These are phyloP conservation scores for Oxystoma pomonae DNA, from an alignment of 2,888 invertebrate species.

Conservation along the genomic window DNA sequence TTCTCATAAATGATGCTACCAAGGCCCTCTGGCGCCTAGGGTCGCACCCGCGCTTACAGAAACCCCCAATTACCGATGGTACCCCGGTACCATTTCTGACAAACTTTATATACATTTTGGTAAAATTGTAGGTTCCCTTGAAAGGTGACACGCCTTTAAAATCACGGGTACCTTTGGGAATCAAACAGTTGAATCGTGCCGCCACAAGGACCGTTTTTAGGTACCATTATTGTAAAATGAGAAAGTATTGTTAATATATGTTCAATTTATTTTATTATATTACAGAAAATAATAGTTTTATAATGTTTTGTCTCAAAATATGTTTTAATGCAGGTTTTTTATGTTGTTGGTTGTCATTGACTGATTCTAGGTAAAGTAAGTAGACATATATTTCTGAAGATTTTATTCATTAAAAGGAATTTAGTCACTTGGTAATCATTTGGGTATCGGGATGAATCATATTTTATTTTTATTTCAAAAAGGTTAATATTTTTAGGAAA, in stretches of 20 bases:
- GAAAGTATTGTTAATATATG: too few species aligned
- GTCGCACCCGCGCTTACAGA: constrained; percentile 35
- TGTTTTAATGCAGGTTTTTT: too few species aligned
- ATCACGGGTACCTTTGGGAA: constrained; percentile 12
- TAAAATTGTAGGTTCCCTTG: constrained; percentile 38
- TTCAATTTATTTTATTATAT: too few species aligned
- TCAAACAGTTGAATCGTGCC: constrained; percentile 5
- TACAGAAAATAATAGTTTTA: too few species aligned
- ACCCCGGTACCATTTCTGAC: constrained; percentile 29
- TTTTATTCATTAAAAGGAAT: too few species aligned
- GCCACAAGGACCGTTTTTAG: background rate
- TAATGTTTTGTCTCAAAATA: too few species aligned
- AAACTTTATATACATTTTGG: constrained; percentile 41
- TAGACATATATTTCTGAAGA: too few species aligned
- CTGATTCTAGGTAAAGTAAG: too few species aligned
- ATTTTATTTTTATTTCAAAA: background rate
- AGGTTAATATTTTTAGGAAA: background rate
- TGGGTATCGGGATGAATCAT: background rate
- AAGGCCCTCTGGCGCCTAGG: constrained; percentile 35
- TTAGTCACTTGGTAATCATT: too few species aligned
- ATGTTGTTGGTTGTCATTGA: too few species aligned
- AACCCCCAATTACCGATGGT: constrained; percentile 36
- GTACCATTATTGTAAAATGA: too few species aligned
- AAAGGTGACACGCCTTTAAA: constrained; percentile 34
- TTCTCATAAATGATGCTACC: constrained; percentile 3